phyloP scores from a whole-genome alignment of 2,888 invertebrate species.

The Zaprionus obscuricornis region DNA sequence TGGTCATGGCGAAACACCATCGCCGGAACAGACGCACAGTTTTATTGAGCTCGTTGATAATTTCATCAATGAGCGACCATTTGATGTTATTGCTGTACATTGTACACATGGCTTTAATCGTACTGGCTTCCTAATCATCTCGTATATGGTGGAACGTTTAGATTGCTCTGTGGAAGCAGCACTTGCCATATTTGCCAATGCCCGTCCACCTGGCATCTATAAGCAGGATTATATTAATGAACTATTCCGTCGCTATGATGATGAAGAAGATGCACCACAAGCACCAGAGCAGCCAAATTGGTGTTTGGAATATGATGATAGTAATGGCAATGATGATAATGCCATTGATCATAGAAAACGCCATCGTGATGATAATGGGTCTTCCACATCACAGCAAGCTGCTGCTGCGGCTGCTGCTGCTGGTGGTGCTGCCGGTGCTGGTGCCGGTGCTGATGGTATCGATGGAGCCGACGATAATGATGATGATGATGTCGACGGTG shows the following conservation, averaged over 20 bases:
- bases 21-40: constrained; percentile 90
- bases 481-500: constrained; percentile 29
- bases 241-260: constrained; percentile 91
- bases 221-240: constrained; percentile 97
- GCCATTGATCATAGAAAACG: constrained; percentile 57
- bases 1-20: constrained; percentile 97
- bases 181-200: constrained; percentile 88
- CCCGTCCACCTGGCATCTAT: constrained; percentile 97
- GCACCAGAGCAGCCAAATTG: constrained; percentile 93
- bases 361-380: constrained; percentile 54
- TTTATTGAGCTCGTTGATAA: constrained; percentile 92
- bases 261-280: constrained; percentile 87
- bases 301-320: constrained; percentile 87
- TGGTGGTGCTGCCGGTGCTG: constrained; percentile 31
- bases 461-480: constrained; percentile 44
- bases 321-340: constrained; percentile 83
- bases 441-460: constrained; percentile 37
- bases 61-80: constrained; percentile 91
- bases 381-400: constrained; percentile 66
- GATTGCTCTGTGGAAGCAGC: constrained; percentile 94
- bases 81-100: constrained; percentile 90
- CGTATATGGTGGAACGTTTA: constrained; percentile 93
- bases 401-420: constrained; percentile 37
- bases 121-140: constrained; percentile 96
- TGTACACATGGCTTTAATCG: constrained; percentile 99